Percentiles rank a stretch among this genome's conserved stretches.
These are phyloP conservation scores for Perizoma flavofasciatum DNA, from an alignment of 2,888 invertebrate species.

Conservation along the genomic window DNA sequence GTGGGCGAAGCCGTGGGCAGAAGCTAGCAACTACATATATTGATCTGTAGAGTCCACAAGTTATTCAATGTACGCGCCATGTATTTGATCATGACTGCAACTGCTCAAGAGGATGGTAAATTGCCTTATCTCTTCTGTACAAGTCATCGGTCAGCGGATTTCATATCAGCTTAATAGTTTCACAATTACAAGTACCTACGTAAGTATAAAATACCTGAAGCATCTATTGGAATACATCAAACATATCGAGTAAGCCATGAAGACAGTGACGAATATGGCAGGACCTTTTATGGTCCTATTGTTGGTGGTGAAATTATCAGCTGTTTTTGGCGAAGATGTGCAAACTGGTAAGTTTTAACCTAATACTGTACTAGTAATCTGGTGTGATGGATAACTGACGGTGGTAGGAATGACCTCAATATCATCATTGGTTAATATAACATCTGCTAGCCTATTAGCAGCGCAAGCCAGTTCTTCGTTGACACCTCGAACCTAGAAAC, in stretches of 20 bases:
- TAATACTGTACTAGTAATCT: background rate
- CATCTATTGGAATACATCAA: background rate
- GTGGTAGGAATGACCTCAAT: too few relatives aligned
- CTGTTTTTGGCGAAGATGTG: background rate
- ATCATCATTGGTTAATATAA: too few relatives aligned
- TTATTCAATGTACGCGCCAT: too few relatives aligned
- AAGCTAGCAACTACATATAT: too few relatives aligned
- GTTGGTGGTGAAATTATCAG: background rate
- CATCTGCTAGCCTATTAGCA: too few relatives aligned
- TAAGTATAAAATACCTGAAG: conserved; percentile 1
- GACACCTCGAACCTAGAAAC: too few relatives aligned
- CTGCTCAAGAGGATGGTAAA: too few relatives aligned
- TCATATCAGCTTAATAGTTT: conserved; percentile 1
- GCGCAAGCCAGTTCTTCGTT: too few relatives aligned
- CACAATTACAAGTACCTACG: background rate
- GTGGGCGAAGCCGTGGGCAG: too few relatives aligned
- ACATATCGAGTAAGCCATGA: background rate
- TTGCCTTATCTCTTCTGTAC: background rate
- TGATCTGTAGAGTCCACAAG: too few relatives aligned
- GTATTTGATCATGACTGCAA: too few relatives aligned
- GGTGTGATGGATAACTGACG: too few relatives aligned
- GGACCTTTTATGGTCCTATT: conserved; percentile 3
- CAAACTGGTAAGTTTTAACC: conserved; percentile 1
- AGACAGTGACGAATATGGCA: conserved; percentile 1
- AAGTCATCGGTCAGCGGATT: conserved; percentile 1